These are phyloP conservation scores for Echinometra lucunter DNA, from an alignment of 53 echinoderm and acorn worm genomes.

Conservation along the genomic window DNA sequence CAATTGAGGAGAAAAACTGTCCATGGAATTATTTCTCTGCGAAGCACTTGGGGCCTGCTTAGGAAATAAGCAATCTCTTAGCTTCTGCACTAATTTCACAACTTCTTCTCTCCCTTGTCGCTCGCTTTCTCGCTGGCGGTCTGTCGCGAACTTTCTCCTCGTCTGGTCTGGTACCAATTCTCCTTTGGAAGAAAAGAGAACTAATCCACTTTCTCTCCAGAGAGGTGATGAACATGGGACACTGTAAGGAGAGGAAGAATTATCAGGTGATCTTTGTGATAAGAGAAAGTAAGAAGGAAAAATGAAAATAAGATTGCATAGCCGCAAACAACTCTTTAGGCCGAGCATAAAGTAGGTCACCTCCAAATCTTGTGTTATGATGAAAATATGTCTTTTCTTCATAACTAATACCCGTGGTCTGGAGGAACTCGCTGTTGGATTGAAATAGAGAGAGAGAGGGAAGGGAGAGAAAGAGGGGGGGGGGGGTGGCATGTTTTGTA, in stretches of 20 bases:
- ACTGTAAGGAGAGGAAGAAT: conserved; percentile 27
- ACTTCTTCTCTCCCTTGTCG: not conserved
- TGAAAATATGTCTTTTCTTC: conserved; percentile 23
- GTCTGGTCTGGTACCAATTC: conserved; percentile 36
- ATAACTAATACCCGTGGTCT: not conserved
- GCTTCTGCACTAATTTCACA: not conserved
- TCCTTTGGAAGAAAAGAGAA: conserved; percentile 35
- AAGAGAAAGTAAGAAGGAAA: conserved; percentile 33
- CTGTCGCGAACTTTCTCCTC: not conserved
- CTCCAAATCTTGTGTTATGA: conserved; percentile 33
- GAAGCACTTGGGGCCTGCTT: not conserved
- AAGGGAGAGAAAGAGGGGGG: not conserved
- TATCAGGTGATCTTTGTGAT: conserved; percentile 24
- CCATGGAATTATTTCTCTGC: not conserved
- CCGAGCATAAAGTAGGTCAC: conserved; percentile 31
- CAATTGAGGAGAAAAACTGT: conserved; percentile 7
- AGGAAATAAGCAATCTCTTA: conserved; percentile 12
- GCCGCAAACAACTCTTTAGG: not conserved
- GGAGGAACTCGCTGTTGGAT: not conserved
- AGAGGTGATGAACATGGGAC: conserved; percentile 31
- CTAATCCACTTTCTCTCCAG: conserved; percentile 24
- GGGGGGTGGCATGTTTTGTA: not conserved
- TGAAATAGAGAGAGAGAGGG: not conserved
- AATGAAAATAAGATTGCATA: conserved; percentile 25
- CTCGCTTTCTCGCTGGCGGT: not conserved